phyloP scores from a whole-genome alignment of 2,113 vertebrate species.

The Xerus inauris region DNA sequence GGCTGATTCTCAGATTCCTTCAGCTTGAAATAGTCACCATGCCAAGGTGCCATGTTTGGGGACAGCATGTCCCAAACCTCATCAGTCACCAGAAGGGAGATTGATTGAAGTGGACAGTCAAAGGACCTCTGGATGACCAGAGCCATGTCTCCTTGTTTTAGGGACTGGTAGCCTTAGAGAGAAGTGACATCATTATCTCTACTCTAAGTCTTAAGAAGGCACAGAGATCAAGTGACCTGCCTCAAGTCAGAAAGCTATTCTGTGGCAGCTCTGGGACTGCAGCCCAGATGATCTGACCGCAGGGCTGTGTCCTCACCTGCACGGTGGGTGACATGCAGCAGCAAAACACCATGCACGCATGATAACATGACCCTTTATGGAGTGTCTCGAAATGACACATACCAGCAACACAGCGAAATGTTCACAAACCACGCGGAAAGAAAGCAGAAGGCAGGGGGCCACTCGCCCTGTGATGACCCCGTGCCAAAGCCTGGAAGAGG shows the following conservation, averaged over 20 bases:
- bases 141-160: background rate
- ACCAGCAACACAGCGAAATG: background rate
- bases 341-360: no score
- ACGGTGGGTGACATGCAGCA: fast-evolving
- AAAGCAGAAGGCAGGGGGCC: background rate
- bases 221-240: background rate
- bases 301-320: background rate
- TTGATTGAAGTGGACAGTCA: background rate
- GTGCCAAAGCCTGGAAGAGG: no score
- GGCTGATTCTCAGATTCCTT: background rate
- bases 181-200: background rate
- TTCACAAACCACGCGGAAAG: background rate
- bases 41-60: background rate
- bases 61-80: background rate
- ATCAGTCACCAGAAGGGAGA: no score
- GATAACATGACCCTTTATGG: no score
- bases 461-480: fast-evolving
- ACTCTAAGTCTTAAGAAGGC: background rate
- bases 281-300: background rate
- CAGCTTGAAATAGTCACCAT: background rate
- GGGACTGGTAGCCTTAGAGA: background rate
- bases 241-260: background rate
- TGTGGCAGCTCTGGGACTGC: fast-evolving
- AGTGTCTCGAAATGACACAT: background rate
- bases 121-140: background rate